These are phyloP conservation scores for Limulus polyphemus DNA, from an alignment of 2,888 invertebrate genomes.

Conservation along the genomic window DNA sequence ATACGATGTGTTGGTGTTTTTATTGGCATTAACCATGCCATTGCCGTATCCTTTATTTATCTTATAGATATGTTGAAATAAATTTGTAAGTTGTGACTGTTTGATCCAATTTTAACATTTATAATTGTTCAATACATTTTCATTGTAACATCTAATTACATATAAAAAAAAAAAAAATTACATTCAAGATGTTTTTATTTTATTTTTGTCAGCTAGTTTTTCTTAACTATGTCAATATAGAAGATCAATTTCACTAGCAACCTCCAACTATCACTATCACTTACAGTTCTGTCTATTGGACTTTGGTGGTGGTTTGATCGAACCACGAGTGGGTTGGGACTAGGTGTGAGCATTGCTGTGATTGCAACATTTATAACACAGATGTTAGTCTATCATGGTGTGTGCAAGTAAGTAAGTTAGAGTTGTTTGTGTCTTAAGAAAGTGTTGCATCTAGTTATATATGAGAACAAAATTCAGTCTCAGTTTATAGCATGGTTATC, in stretches of 20 bases:
- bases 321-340: conserved; percentile 38
- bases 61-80: too few species aligned
- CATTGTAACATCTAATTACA: too few species aligned
- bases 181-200: too few species aligned
- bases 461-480: too few species aligned
- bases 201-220: not conserved
- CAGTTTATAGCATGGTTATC: too few species aligned
- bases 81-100: too few species aligned
- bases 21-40: conserved; percentile 41
- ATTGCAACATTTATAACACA: conserved; percentile 38
- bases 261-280: conserved; percentile 37
- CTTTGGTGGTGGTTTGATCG: conserved; percentile 41
- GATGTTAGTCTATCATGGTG: conserved; percentile 37
- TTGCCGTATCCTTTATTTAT: conserved; percentile 34
- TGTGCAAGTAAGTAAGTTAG: conserved; percentile 37
- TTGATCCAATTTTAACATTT: too few species aligned
- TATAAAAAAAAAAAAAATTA: too few species aligned
- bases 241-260: conserved; percentile 40
- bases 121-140: too few species aligned
- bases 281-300: conserved; percentile 39
- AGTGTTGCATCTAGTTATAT: too few species aligned
- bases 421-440: too few species aligned
- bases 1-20: conserved; percentile 40
- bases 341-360: conserved; percentile 38
- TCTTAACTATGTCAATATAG: conserved; percentile 26